Conservation (phyloP, 2,797 vertebrate species). For the Perodicticus potto region DNA sequence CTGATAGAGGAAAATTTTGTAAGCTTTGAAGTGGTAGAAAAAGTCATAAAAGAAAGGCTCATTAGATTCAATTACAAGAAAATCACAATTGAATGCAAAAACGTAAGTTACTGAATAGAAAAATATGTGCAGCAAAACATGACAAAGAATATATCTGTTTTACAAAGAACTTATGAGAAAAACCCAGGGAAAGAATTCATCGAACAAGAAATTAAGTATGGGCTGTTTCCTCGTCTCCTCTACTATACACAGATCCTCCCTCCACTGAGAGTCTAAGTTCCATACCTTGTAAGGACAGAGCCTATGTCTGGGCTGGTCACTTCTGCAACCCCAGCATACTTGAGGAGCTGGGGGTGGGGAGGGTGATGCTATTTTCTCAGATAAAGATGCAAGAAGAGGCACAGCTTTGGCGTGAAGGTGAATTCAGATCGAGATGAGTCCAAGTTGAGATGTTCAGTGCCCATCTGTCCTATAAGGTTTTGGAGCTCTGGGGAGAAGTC, state of each 20-base stretch:
- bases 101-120: background rate
- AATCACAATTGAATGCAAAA: conserved; percentile 39
- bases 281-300: background rate
- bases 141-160: background rate
- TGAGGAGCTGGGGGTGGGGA: background rate
- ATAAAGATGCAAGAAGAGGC: background rate
- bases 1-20: background rate
- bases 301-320: background rate
- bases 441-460: background rate
- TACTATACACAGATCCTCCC: too few relatives aligned
- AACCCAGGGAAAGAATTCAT: background rate
- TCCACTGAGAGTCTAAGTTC: background rate
- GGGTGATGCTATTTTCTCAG: background rate
- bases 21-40: background rate
- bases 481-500: background rate
- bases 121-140: background rate
- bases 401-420: background rate
- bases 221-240: background rate
- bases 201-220: background rate
- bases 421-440: background rate
- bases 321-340: background rate
- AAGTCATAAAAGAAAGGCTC: background rate
- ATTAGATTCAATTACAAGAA: background rate
- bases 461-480: background rate
- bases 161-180: background rate